Percentiles rank a stretch among this genome's conserved stretches.
phyloP scores from a whole-genome alignment of 2,888 invertebrate genomes.

The Cryptus viduatorius region DNA sequence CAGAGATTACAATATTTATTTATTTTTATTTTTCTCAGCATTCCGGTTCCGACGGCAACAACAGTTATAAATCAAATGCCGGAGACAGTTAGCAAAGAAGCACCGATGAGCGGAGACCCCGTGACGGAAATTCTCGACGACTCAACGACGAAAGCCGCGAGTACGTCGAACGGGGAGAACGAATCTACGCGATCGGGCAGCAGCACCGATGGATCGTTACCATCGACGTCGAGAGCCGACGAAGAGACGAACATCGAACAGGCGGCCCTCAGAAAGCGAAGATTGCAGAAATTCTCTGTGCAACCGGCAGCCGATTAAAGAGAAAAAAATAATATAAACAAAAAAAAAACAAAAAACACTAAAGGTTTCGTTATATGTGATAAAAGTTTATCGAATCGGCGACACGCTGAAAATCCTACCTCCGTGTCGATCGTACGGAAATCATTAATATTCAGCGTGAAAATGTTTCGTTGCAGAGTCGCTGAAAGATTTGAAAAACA shows the following conservation, averaged over 20 bases:
- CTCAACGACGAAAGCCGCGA: conserved; percentile 54
- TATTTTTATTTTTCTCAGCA: conserved; percentile 74
- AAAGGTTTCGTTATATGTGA: conserved; percentile 60
- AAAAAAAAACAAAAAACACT: conserved; percentile 24
- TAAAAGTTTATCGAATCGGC: conserved; percentile 61
- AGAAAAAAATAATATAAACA: conserved; percentile 54
- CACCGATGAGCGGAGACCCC: conserved; percentile 58
- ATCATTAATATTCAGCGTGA: conserved; percentile 8
- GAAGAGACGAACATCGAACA: conserved; percentile 88
- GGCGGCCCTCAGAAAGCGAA: conserved; percentile 88
- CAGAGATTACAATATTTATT: not conserved
- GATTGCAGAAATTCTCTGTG: conserved; percentile 90
- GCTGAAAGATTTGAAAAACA: conserved; percentile 41
- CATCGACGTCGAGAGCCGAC: conserved; percentile 81
- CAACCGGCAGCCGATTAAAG: conserved; percentile 73
- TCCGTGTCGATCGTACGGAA: conserved; percentile 35
- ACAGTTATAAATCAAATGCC: conserved; percentile 56
- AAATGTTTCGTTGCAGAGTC: conserved; percentile 14
- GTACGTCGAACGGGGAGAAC: conserved; percentile 57
- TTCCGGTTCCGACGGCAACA: conserved; percentile 74
- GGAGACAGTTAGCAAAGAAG: conserved; percentile 56
- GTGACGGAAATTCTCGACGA: conserved; percentile 61
- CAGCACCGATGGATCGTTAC: conserved; percentile 74
- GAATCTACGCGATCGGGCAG: conserved; percentile 63
- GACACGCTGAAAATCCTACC: conserved; percentile 45